Evolutionary conservation across 2,888 invertebrate species (phyloP).

Genomic region (Chrysolina haemoptera): DNA sequence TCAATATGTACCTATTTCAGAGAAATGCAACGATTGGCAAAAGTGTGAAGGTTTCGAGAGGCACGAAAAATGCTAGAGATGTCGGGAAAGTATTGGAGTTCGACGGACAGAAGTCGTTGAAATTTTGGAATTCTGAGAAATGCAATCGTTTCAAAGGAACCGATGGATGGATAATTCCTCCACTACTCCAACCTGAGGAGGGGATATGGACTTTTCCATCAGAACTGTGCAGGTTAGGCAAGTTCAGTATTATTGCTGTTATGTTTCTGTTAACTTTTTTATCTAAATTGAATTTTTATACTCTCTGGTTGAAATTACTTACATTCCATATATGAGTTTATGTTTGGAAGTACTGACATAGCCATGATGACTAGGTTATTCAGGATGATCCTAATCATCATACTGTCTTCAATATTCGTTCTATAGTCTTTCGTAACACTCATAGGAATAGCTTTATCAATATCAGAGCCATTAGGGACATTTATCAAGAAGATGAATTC

Average conservation of each 20-base stretch:
- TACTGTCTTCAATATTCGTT: too few species aligned
- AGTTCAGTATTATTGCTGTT: not conserved
- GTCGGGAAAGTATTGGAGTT: slow-evolving; percentile 82
- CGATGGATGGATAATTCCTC: slow-evolving; percentile 90
- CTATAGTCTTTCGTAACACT: too few species aligned
- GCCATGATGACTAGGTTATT: too few species aligned
- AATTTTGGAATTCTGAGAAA: slow-evolving; percentile 77
- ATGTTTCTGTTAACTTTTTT: not conserved
- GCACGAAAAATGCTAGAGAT: slow-evolving; percentile 80
- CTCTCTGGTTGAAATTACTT: too few species aligned
- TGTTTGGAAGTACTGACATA: too few species aligned
- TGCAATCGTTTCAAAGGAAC: slow-evolving; percentile 86
- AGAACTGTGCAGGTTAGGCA: slow-evolving; percentile 80
- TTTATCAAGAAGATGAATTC: too few species aligned
- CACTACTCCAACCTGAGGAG: slow-evolving; percentile 75
- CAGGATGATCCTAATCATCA: too few species aligned
- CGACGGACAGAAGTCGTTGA: slow-evolving; percentile 76
- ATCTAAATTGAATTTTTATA: too few species aligned
- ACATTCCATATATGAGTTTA: too few species aligned
- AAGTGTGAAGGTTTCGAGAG: slow-evolving; percentile 82
- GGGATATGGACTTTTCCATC: slow-evolving; percentile 80
- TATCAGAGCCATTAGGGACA: too few species aligned
- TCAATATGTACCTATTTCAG: slow-evolving; percentile 71
- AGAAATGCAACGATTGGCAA: slow-evolving; percentile 81
- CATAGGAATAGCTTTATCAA: too few species aligned